Base-by-base conservation (phyloP, 2,797 vertebrate species). In the Typhlichthys subterraneus region DNA sequence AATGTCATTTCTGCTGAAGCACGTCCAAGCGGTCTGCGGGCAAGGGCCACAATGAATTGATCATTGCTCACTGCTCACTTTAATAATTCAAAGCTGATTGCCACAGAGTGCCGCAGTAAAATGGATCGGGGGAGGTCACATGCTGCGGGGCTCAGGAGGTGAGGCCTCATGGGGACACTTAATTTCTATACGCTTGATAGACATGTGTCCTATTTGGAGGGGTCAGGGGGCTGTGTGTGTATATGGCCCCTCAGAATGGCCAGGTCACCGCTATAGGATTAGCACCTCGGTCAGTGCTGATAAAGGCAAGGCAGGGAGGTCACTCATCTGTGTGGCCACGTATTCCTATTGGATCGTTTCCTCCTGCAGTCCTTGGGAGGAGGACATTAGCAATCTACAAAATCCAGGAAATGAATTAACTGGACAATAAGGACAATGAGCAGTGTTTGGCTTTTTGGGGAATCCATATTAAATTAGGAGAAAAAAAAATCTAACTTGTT, bases 121-220 rank as follows among this genome's bases (percentile, higher is more conserved):
- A 92, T 91, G 87, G 91, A 92, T 94, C 85, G 89, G 85, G 87
- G 84, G 90, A 91, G 91, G 90, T 93, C 91, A 82, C 79, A 95
- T 93, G 93, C 82, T 84, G 87, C 89, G 89, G 87, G 75, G 86
- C 90, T 90, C 87, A 88, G 82, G 87, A 96, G 90, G 92, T 94
- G 94, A 95, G 93, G 91, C 91, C 95, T 92, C 94, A 85, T 69
- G 94, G 94, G 95, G 92, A 92, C 91, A 89, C 92, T 94, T 94
- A 92, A 97, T 95, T 94, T 93, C 93, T 95, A 95, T 93, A 93
- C 92, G 92, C 93, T 94, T 94, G 92, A 94, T 94, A 93, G 93
- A 95, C 95, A 95, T 91, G 89, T 92, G 91, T 94, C 92, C 92
- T 92, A 91, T 94, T 95, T 92, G 91, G 89, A 93, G 92, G 93